Conservation (phyloP, 2,113 vertebrate genomes). For the Crotalus horridus region DNA sequence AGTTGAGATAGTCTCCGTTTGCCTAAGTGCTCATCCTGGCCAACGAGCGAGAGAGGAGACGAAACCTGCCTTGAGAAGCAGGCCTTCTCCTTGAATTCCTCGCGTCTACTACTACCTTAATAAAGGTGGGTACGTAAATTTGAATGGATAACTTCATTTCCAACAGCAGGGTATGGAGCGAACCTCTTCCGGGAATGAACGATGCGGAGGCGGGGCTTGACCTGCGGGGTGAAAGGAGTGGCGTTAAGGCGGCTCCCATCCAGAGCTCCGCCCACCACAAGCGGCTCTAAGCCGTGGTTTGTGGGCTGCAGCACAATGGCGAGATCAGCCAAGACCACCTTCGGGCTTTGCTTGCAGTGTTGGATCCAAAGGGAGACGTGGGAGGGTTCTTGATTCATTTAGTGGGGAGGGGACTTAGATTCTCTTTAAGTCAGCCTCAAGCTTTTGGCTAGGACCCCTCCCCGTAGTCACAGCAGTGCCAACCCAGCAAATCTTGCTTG, state of each 20-base stretch:
- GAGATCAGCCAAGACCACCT: background rate
- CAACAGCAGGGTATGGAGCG: background rate
- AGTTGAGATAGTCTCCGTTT: too few relatives aligned
- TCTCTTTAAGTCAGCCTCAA: background rate
- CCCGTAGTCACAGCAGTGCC: background rate
- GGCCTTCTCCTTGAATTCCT: background rate
- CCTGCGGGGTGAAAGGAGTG: background rate
- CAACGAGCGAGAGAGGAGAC: background rate
- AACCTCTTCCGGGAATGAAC: background rate
- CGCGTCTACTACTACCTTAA: background rate
- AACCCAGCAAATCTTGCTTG: background rate
- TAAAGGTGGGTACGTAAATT: background rate
- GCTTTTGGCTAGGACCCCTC: background rate
- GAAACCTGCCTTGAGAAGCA: background rate
- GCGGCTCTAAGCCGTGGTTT: background rate
- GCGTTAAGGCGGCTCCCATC: background rate
- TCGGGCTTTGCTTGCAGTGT: background rate
- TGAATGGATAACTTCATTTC: background rate
- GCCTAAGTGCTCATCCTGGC: background rate
- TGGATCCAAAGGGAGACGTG: background rate
- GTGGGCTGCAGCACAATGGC: background rate
- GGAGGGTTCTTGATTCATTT: background rate
- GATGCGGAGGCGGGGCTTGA: background rate
- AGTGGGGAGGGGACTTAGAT: background rate
- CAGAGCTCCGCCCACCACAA: background rate